Base-by-base conservation (phyloP, 2,797 vertebrate genomes). In the Cryptoblepharus egeriae region DNA sequence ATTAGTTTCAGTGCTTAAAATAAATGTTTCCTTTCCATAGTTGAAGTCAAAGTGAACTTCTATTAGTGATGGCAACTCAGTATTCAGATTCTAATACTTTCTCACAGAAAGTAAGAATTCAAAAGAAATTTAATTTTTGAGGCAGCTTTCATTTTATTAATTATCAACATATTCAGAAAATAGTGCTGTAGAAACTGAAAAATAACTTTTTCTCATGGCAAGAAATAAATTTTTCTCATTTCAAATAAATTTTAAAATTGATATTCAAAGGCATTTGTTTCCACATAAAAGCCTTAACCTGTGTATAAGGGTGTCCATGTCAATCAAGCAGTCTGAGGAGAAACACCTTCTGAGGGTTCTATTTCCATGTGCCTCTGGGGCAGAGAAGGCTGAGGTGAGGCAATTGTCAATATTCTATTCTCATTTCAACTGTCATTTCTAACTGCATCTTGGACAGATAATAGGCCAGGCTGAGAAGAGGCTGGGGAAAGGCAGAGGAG, bases 1-100 rank as follows among this genome's bases (percentile, higher is more conserved):
- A 80, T 2, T 81, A 83, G 7, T 77, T 86, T 60, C 76, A 32
- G 12, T 8, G n/a, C 80, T 88, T 85, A 80, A 72, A 76, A 32
- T 52, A 76, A 65, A 45, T 12, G 8, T 30, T 52, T 45, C 30
- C n/a, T 37, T 68, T 69, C 55, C 67, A 49, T 49, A 18, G 37
- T 15, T 72, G 9, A 70, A 16, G 65, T n/a, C 6, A 60, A 13
- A 52, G 15, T 57, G 22, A 55, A 80, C 35, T 67, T 37, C 68
- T 85, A 12, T 68, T 73, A 60, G 60, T 39, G 3, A 10, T 42
- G 22, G 30, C 28, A 67, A 45, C 49, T 42, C 49, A 30, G 7
- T 30, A 10, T 30, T 81, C 32, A 70, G 20, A 8, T 61, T 78
- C 26, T 37, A 73, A 52, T 61, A 61, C n/a, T 77, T 73, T 73